Conservation (phyloP, 2,113 vertebrate genomes). For the Carassius carassius region DNA sequence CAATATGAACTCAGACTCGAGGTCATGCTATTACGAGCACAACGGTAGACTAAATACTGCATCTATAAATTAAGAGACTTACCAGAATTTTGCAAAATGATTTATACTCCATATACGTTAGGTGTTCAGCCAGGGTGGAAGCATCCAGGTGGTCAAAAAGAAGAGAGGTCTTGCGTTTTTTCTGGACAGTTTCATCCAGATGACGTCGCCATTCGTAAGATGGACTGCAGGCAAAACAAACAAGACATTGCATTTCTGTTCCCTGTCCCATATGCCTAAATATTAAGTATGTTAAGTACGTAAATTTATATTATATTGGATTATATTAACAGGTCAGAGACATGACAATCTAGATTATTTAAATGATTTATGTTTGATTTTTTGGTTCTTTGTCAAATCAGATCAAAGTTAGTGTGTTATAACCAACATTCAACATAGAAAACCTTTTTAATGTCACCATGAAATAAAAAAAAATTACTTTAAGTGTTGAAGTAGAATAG, state of each 20-base stretch:
- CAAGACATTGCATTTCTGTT: background rate
- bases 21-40: constrained; percentile 1
- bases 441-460: no score
- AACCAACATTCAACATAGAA: no score
- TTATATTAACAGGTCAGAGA: no score
- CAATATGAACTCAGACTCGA: background rate
- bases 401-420: no score
- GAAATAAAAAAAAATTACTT: no score
- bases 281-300: no score
- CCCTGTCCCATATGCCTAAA: background rate
- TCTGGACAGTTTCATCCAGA: constrained; percentile 68
- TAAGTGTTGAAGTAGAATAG: no score
- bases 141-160: constrained; percentile 82
- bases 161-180: constrained; percentile 80
- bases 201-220: constrained; percentile 82
- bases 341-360: no score
- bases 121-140: constrained; percentile 77
- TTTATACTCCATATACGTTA: constrained; percentile 80
- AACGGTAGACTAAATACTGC: background rate
- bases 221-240: constrained; percentile 64
- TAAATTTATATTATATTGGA: no score
- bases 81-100: constrained; percentile 83
- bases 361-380: no score
- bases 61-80: constrained; percentile 41
- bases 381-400: no score